A percentile compares a stretch with the other conserved stretches of the same genome.
phyloP scores from a whole-genome alignment of 2,888 invertebrate species.

The Pomacea canaliculata region DNA sequence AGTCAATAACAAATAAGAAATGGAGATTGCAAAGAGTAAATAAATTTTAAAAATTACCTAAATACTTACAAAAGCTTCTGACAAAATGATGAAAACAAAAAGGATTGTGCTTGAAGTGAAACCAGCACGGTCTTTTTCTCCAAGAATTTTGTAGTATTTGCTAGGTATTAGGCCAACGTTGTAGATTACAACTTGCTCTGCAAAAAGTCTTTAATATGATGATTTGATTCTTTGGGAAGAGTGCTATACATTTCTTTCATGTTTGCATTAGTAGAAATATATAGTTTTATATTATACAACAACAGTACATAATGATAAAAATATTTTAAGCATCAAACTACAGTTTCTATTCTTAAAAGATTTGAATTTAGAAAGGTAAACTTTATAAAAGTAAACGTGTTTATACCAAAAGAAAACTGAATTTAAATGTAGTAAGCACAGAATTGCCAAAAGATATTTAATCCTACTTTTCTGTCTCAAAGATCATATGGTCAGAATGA shows the following conservation, averaged over 20 bases:
- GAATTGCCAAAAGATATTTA: too few relatives aligned
- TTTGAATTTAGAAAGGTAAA: too few relatives aligned
- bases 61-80: conserved; percentile 68
- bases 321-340: background rate
- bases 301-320: background rate
- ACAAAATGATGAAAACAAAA: conserved; percentile 65
- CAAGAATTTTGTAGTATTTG: conserved; percentile 72
- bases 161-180: conserved; percentile 74
- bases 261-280: background rate
- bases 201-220: conserved; percentile 7
- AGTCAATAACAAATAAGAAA: background rate
- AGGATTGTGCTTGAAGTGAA: conserved; percentile 68
- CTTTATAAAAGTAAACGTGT: too few relatives aligned
- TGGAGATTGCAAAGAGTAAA: background rate
- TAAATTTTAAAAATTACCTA: background rate
- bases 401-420: too few relatives aligned
- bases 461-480: too few relatives aligned
- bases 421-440: too few relatives aligned
- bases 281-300: background rate
- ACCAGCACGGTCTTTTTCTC: conserved; percentile 68
- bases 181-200: conserved; percentile 74
- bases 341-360: background rate
- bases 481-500: too few relatives aligned
- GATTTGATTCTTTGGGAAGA: background rate
- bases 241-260: background rate